Conservation (phyloP, 1,140 invertebrate species). For the Pseudomyrmex sp. region DNA sequence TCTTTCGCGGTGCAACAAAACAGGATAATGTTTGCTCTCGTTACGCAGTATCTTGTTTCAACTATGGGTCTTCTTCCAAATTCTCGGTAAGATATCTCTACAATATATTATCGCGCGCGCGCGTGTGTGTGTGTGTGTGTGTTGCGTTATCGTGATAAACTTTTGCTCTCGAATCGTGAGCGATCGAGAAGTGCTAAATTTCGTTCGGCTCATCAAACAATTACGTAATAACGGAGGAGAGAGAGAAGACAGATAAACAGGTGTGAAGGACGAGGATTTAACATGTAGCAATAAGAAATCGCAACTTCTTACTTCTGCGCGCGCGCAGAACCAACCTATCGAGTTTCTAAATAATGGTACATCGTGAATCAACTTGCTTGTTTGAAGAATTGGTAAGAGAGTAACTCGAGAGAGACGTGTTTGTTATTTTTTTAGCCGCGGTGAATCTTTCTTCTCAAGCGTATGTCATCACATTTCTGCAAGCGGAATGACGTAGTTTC, state of each 20-base stretch:
- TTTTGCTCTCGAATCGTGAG: neutral
- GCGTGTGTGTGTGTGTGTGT: no score
- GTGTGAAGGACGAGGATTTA: neutral
- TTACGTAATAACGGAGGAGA: neutral
- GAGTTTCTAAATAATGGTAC: neutral
- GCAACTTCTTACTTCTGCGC: neutral
- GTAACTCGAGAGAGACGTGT: constrained; percentile 6
- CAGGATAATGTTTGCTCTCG: neutral
- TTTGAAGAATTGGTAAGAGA: constrained; percentile 24
- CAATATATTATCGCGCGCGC: no score
- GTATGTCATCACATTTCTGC: neutral
- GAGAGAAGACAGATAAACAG: neutral
- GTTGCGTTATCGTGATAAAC: neutral
- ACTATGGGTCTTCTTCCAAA: neutral
- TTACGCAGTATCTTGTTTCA: neutral
- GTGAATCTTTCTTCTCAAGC: constrained; percentile 10
- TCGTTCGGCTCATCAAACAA: neutral
- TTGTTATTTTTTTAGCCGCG: constrained; percentile 23
- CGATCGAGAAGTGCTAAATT: neutral
- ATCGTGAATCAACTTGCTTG: neutral
- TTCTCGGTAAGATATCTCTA: neutral
- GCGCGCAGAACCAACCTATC: neutral
- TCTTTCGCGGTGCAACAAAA: no score
- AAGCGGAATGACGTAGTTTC: constrained; percentile 2
- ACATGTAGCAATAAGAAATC: neutral